Base-by-base conservation (phyloP, 2,797 vertebrate genomes). In the Coregonus sp. region DNA sequence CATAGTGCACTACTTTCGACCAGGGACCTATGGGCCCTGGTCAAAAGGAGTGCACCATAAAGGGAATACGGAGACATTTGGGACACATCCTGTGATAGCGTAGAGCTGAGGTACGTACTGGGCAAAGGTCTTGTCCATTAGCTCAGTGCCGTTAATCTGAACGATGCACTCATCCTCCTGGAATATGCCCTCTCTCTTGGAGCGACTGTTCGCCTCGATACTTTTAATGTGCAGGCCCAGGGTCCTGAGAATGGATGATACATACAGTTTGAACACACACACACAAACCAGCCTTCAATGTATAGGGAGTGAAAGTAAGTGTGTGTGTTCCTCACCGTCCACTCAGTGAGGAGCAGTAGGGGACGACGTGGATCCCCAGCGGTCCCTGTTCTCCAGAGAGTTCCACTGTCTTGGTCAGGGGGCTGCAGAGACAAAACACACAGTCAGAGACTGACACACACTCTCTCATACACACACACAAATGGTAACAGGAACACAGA, bases 301-400 rank as follows among this genome's bases (percentile, higher is more conserved):
- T 40, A 4, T 5, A 25, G 75, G 82, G 29, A 37, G n/a, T 31
- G 50, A 12, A 68, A 72, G 51, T n/a, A n/a, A 50, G 15, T 56
- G 35, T 47, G 75, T 73, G 56, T 47, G 47, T 74, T 37, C 47
- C 91, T 95, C 94, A 99, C 98, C 97, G 95, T 94, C 97, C 98
- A 89, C 97, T 99, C 79, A 99, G 90, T 31, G 97, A 97, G 72
- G 97, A 99, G 91, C 94, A 95, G 90, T 96, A 98, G n/a, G 98
- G 97, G 20, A 97, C 93, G 33, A 98, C 97, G 6, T 99, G 97
- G 83, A 99, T 98, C 18, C 98, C 98, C 83, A 99, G 89, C 1
- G 97, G 96, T 5, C 95, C 96, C 71, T 89, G 91, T 86, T 98
- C 95, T 63, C 95, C 96, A 59, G 94, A 93, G 89, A 99, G 93